These are phyloP conservation scores for Drosophila macrospina DNA, from an alignment of 2,888 invertebrate genomes.

Conservation along the genomic window DNA sequence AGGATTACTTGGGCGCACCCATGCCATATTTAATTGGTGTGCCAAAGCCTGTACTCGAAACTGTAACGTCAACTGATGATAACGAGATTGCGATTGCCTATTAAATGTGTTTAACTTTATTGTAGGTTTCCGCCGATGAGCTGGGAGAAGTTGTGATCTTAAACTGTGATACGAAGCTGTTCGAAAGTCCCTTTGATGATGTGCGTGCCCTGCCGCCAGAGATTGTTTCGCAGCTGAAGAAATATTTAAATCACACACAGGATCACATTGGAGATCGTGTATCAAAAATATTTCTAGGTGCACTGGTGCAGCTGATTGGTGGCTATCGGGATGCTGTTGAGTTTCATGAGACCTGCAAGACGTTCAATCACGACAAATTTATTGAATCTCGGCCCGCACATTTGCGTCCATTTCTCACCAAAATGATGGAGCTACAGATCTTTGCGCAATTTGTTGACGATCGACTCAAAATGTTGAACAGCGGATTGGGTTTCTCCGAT, in stretches of 20 bases:
- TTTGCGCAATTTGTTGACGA: constrained; percentile 98
- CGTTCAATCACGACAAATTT: constrained; percentile 94
- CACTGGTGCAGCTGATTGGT: constrained; percentile 97
- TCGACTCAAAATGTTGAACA: constrained; percentile 95
- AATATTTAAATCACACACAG: constrained; percentile 85
- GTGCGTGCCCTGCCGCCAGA: constrained; percentile 95
- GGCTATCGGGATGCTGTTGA: constrained; percentile 96
- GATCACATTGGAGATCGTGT: constrained; percentile 95
- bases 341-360: constrained; percentile 89
- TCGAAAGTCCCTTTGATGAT: constrained; percentile 96
- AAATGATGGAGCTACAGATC: constrained; percentile 97
- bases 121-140: constrained; percentile 89
- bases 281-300: constrained; percentile 94
- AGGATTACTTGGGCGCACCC: constrained; percentile 96
- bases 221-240: constrained; percentile 89
- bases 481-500: constrained; percentile 96
- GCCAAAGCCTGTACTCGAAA: constrained; percentile 91
- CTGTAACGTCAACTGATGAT: constrained; percentile 60
- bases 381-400: constrained; percentile 93
- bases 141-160: constrained; percentile 97
- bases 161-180: constrained; percentile 95
- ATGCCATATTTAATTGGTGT: constrained; percentile 99
- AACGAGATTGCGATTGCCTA: background rate
- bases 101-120: constrained; percentile 4
- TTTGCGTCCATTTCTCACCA: constrained; percentile 94